phyloP scores from a whole-genome alignment of 1,140 invertebrate genomes.

The Chironomus striatipennis region DNA sequence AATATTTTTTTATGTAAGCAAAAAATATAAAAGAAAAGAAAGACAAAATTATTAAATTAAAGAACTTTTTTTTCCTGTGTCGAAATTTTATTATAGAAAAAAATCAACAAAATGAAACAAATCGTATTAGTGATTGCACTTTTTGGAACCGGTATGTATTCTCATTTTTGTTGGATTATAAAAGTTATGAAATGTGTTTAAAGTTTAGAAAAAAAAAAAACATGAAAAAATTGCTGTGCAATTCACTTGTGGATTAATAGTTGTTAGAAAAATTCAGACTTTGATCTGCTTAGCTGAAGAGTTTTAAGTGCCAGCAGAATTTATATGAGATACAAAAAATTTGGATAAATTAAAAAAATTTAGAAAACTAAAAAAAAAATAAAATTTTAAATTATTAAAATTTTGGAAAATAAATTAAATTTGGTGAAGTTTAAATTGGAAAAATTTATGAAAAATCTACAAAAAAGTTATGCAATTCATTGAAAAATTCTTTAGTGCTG shows the following conservation, averaged over 20 bases:
- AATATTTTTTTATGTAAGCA: neutral
- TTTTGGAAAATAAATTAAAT: no score
- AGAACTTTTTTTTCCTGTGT: neutral
- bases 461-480: no score
- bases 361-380: no score
- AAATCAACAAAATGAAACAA: constrained; percentile 15
- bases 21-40: constrained; percentile 10
- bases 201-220: neutral
- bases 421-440: no score
- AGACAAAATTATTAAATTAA: neutral
- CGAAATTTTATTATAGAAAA: constrained; percentile 14
- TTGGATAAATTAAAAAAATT: no score
- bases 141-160: constrained; percentile 19
- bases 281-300: no score
- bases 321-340: no score
- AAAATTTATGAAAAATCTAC: no score
- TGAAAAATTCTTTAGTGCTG: no score
- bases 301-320: no score
- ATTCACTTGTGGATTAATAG: neutral
- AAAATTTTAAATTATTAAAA: no score
- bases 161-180: neutral
- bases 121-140: constrained; percentile 12
- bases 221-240: neutral
- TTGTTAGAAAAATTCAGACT: neutral
- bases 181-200: neutral